Base-by-base conservation (phyloP, 2,113 vertebrate genomes). In the Herpetotheres cachinnans region DNA sequence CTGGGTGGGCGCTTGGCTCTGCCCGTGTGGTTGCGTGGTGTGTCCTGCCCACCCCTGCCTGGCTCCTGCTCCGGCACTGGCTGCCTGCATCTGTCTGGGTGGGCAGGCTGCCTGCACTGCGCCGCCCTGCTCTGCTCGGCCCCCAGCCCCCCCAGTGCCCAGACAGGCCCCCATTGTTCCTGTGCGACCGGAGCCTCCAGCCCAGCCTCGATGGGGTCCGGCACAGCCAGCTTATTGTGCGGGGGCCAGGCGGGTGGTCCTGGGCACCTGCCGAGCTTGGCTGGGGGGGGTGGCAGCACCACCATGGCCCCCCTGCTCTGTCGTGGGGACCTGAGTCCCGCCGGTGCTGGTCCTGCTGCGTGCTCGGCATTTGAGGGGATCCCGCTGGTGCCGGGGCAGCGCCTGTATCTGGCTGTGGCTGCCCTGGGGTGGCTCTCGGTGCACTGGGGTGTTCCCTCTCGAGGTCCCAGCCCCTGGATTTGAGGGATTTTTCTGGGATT, bases 131-230 rank as follows among this genome's bases (percentile, higher is more conserved):
- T 16, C 32, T 7, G 77, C 56, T 16, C 13, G 1, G 46, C 32
- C 36, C 58, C 27, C 21, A 4, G 19, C 49, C 49, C 69, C 21
- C 20, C 22, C 10, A 3, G 8, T 4, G 4, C 67, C 30, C n/a
- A 40, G 38, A 66, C 52, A 73, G 36, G 10, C 46, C 34, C 66
- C 49, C 2, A 3, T 50, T 80, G 67, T 67, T 61, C 46, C 67
- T 2, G 5, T 29, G 44, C 8, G 4, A 24, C 59, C 7, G 1
- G 52, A 58, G 69, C 32, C 46, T 52, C 46, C 32, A 9, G 36
- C 36, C 5, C 78, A 59, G 52, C 70, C 32, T 1, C 1, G 0
- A 1, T 4, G 0, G 46, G 59, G 24, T 58, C 27, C 0, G 9
- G 66, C 52, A 72, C 63, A 56, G 72, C 26, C 4, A 0, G 30